These are phyloP conservation scores for Gnatocerus cornutus DNA, from an alignment of 2,888 invertebrate genomes.

Conservation along the genomic window DNA sequence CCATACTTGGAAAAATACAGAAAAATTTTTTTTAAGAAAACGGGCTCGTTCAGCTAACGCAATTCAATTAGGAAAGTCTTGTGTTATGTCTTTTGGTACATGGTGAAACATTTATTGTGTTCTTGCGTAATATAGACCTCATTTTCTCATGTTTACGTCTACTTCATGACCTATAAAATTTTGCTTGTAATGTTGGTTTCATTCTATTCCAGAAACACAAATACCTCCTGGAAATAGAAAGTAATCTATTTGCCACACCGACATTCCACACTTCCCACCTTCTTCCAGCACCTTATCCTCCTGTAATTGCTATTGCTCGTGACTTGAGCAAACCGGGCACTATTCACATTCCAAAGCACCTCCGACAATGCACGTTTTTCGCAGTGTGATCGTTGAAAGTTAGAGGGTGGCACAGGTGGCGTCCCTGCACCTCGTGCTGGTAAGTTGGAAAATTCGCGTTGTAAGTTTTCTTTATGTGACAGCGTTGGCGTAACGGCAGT, in stretches of 20 bases:
- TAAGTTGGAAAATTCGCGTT: conserved; percentile 45
- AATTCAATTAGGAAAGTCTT: too few species aligned
- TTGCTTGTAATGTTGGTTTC: background rate
- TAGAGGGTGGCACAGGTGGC: conserved; percentile 32
- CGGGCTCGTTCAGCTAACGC: too few species aligned
- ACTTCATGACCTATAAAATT: conserved; percentile 1
- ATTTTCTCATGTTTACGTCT: too few species aligned
- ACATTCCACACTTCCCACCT: conserved; percentile 12
- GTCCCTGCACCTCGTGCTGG: conserved; percentile 19
- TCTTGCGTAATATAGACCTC: too few species aligned
- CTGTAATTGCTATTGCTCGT: conserved; percentile 24
- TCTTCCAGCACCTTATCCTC: conserved; percentile 17
- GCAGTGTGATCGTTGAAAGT: conserved; percentile 12
- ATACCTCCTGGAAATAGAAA: conserved; percentile 6
- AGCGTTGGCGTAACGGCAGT: conserved; percentile 37
- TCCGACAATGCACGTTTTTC: conserved; percentile 24
- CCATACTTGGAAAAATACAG: too few species aligned
- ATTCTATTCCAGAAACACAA: conserved; percentile 3
- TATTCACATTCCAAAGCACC: conserved; percentile 26
- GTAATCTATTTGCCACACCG: conserved; percentile 7
- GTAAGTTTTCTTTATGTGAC: conserved; percentile 49
- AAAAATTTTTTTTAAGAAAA: too few species aligned
- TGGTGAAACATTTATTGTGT: too few species aligned
- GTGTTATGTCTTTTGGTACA: too few species aligned
- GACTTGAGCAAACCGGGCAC: conserved; percentile 11